Evolutionary conservation across 2,797 vertebrate genomes (phyloP).

Genomic region (Remorina albescens): DNA sequence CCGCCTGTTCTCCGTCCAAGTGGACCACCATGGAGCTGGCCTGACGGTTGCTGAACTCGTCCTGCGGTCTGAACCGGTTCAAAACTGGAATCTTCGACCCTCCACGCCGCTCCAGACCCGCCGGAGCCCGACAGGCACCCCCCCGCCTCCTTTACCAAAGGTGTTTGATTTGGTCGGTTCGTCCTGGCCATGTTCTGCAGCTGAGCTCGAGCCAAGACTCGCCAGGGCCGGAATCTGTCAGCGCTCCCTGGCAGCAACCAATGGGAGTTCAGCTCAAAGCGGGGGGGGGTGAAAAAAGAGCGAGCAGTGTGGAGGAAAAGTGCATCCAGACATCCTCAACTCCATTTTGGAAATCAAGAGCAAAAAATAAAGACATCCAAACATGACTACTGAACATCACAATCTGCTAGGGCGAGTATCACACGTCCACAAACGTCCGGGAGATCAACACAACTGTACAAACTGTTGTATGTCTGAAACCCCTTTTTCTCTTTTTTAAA

Average conservation of each 20-base stretch:
- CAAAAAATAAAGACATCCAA: neutral
- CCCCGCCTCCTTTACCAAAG: constrained; percentile 25
- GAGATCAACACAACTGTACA: too few relatives aligned
- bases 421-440: too few relatives aligned
- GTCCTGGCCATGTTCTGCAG: constrained; percentile 37
- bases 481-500: too few relatives aligned
- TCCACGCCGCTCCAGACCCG: constrained; percentile 56
- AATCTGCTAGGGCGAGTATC: too few relatives aligned
- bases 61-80: constrained; percentile 46
- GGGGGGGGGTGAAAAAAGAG: constrained; percentile 4
- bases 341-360: constrained; percentile 12
- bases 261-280: constrained; percentile 16
- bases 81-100: constrained; percentile 26
- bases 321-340: constrained; percentile 16
- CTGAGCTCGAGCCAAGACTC: constrained; percentile 40
- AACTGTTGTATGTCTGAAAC: too few relatives aligned
- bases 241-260: constrained; percentile 38
- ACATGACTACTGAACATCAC: too few relatives aligned
- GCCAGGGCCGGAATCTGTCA: constrained; percentile 63
- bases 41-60: constrained; percentile 18
- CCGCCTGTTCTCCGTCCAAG: constrained; percentile 31
- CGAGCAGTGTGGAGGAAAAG: constrained; percentile 28
- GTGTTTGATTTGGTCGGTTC: constrained; percentile 71
- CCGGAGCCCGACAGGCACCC: constrained; percentile 51
- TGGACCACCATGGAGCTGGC: constrained; percentile 69